A percentile compares a stretch with the other conserved stretches of the same genome.
Evolutionary conservation across 2,888 invertebrate species (phyloP).

Genomic region (Melitaea athalia): DNA sequence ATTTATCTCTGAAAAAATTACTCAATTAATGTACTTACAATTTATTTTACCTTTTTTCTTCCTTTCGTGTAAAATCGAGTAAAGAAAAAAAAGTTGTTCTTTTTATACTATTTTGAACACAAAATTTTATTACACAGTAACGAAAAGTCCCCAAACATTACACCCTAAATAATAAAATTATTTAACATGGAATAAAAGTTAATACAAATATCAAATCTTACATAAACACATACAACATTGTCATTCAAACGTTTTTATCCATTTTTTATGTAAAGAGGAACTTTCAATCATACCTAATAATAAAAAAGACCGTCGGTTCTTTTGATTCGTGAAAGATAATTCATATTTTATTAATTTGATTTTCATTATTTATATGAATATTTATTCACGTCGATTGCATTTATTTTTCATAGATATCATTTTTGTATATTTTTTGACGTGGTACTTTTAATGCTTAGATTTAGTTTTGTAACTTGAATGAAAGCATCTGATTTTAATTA

Average conservation of each 20-base stretch:
- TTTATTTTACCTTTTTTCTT: not conserved
- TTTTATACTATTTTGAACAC: no score
- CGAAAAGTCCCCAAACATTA: not conserved
- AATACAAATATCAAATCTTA: not conserved
- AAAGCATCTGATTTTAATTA: conserved; percentile 46
- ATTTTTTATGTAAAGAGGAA: not conserved
- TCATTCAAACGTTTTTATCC: not conserved
- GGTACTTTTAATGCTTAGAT: conserved; percentile 54
- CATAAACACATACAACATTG: not conserved
- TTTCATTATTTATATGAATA: conserved; percentile 9
- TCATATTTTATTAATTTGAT: conserved; percentile 10
- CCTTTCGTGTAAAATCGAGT: no score
- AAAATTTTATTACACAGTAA: not conserved
- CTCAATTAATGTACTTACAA: no score
- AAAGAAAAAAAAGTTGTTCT: no score
- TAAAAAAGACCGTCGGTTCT: not conserved
- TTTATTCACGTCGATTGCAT: conserved; percentile 51
- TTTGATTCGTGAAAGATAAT: not conserved
- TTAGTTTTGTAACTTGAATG: conserved; percentile 50
- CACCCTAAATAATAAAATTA: not conserved
- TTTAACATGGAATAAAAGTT: not conserved
- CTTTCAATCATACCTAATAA: conserved; percentile 4
- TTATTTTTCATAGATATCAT: conserved; percentile 48
- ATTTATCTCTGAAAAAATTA: no score
- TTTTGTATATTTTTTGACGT: conserved; percentile 60